Base-by-base conservation (phyloP, 2,888 invertebrate species). In the Halictus quadricinctus region DNA sequence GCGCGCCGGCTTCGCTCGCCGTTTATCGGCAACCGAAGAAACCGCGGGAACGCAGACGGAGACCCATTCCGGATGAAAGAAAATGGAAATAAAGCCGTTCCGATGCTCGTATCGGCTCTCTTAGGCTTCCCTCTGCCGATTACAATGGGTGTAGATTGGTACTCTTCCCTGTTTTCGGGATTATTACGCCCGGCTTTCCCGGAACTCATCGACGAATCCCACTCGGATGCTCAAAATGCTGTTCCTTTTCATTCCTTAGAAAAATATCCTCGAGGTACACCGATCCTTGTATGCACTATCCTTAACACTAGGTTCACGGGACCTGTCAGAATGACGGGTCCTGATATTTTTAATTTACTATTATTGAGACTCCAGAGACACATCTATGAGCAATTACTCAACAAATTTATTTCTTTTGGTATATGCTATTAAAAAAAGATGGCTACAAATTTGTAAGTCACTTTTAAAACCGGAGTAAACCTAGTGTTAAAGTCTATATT, bases 21-120 rank as follows among this genome's bases (percentile, higher is more conserved):
- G n/a, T 72, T 76, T 72, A 76, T 60, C 60, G 46, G 76, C 25
- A 48, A 29, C 79, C 36, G 21, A 15, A 15, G 48, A 10, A 41
- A n/a, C 69, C 41, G 50, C 12, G 18, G 54, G 29, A 13, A 46
- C 46, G 64, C 25, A 12, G 54, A 46, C 46, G 21, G 46, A 36
- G 29, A 72, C 43, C 46, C 76, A 50, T 76, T 77, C 41, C 36
- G 50, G 18, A 41, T 18, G 13, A 29, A 70, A 75, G 70, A 46
- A 58, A 76, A 43, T 75, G 58, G 60, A 36, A 69, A 75, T 36
- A 60, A 60, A 60, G 25, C 25, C 60, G 60, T 25, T 13, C 25
- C 60, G 25, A 25, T 60, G 6, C 25, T 13, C 13, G 60, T 60
- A 60, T 60, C 60, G 60, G 25, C 6, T 60, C 6, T 60, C 60